Conservation (phyloP, 2,888 invertebrate species). For the Microchrysa polita region DNA sequence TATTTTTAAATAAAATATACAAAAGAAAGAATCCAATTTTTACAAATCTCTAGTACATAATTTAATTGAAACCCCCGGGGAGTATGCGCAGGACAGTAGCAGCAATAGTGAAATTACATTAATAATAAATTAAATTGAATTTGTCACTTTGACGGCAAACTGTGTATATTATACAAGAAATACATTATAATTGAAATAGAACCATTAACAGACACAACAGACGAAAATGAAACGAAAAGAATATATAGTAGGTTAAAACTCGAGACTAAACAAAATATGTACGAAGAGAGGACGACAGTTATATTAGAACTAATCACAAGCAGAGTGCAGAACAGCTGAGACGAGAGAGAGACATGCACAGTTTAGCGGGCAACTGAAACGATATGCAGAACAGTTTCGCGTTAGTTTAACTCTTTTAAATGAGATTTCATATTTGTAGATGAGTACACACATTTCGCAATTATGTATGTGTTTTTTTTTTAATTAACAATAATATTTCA, state of each 20-base stretch:
- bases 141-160: background rate
- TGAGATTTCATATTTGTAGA: constrained; percentile 36
- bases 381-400: too few relatives aligned
- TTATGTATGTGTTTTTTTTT: too few relatives aligned
- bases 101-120: constrained; percentile 30
- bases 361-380: too few relatives aligned
- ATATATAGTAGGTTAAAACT: too few relatives aligned
- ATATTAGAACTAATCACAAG: too few relatives aligned
- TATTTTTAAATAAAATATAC: constrained; percentile 40
- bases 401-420: background rate
- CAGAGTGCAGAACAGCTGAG: too few relatives aligned
- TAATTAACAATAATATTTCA: constrained; percentile 10
- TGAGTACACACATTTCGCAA: constrained; percentile 24
- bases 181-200: too few relatives aligned
- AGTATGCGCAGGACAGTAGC: constrained; percentile 22
- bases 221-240: constrained; percentile 4
- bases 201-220: background rate
- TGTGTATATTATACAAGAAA: too few relatives aligned
- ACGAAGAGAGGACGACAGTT: too few relatives aligned
- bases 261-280: background rate
- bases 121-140: background rate
- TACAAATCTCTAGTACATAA: constrained; percentile 35
- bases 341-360: background rate
- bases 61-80: too few relatives aligned
- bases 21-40: too few relatives aligned